Base-by-base conservation (phyloP, 2,797 vertebrate species). In the Microcaecilia unicolor region DNA sequence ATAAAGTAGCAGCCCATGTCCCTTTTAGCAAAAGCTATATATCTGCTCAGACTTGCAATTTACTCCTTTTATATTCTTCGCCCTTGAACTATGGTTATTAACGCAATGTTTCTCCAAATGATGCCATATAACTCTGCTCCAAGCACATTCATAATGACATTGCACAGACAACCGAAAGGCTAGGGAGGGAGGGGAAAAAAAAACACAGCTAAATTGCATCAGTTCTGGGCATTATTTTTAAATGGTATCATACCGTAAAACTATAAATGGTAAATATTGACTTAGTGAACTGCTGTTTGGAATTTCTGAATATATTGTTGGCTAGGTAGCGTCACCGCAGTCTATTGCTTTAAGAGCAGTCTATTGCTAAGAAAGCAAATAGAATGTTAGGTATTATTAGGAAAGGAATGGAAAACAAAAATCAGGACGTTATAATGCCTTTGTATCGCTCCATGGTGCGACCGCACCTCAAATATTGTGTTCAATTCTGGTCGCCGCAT, bases 21-120 rank as follows among this genome's bases (percentile, higher is more conserved):
- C 79, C 77, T 84, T 77, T 83, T 77, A 84, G 80, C 78, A 74
- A 81, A 83, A 83, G 80, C 78, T 61, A 77, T 85, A 79, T 78
- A 79, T 85, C 83, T 83, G 78, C 74, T 82, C 70, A 77, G 75
- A 77, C 73, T 81, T 78, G 78, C 80, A 83, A 85, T 86, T 84
- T 83, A 78, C 76, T 74, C 77, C 61, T 69, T 85, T 81, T 78
- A 81, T 81, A 83, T 85, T 72, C 74, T 83, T 80, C 86, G 85
- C 81, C 84, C 83, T 88, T 89, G 83, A 88, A 87, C 80, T 80
- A 73, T 71, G 77, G 77, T 87, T 84, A 84, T 87, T 86, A 85
- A 83, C 72, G 58, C 80, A 85, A 79, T 82, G 80, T 80, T 80
- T 87, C 80, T 85, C 80, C 73, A 83, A 81, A 81, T 76, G 74